Conservation (phyloP, 2,797 vertebrate genomes). For the Chromobotia macracanthus region DNA sequence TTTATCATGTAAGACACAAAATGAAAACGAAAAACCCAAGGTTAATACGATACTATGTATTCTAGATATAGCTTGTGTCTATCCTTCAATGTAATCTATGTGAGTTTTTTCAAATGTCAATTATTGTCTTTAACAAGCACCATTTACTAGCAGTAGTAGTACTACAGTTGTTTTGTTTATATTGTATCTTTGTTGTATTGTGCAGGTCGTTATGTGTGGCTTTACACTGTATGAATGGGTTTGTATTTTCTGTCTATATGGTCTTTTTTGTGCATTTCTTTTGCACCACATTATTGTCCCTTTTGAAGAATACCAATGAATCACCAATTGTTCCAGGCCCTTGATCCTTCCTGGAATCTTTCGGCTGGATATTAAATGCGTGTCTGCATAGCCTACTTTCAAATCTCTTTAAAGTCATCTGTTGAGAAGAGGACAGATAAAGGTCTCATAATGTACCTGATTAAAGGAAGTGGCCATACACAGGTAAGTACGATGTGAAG, state of each 20-base stretch:
- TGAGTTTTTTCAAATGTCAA: no score
- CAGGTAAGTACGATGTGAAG: slow-evolving; percentile 9
- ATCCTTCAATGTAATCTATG: no score
- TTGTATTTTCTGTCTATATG: slow-evolving; percentile 1
- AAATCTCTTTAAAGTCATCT: slow-evolving; percentile 33
- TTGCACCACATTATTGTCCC: slow-evolving; percentile 26
- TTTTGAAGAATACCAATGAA: slow-evolving; percentile 41
- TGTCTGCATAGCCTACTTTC: slow-evolving; percentile 10
- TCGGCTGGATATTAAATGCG: slow-evolving; percentile 29
- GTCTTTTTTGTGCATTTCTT: slow-evolving; percentile 41
- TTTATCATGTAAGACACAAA: no score
- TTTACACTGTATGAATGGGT: not conserved
- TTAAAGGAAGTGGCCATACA: slow-evolving; percentile 46
- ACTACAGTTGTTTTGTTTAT: no score
- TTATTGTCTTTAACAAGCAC: no score
- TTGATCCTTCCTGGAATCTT: slow-evolving; percentile 19
- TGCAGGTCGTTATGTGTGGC: no score
- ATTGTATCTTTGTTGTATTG: not conserved
- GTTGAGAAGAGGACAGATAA: slow-evolving; percentile 51
- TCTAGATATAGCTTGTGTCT: no score
- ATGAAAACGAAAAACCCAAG: no score
- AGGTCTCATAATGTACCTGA: no score
- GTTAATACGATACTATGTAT: not conserved
- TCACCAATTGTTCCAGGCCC: not conserved
- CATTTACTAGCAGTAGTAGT: no score